Evolutionary conservation across 2,113 vertebrate genomes (phyloP).

Genomic region (Serinus canaria): DNA sequence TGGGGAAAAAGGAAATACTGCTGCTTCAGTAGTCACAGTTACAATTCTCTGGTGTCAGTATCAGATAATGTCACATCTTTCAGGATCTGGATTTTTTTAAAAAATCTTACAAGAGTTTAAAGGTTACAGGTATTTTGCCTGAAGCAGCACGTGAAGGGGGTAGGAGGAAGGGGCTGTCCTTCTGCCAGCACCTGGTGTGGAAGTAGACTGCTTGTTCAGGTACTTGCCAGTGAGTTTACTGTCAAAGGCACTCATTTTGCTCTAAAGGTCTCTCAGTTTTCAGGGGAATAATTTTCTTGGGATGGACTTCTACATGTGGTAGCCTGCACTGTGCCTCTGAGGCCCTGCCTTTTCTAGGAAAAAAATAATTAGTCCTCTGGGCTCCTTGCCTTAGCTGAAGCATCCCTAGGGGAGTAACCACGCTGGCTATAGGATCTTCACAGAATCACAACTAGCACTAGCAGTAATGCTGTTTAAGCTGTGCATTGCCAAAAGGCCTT

Average conservation of each 20-base stretch:
- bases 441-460: not conserved
- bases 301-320: not conserved
- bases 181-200: not conserved
- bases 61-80: not conserved
- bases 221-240: not conserved
- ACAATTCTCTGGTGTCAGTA: not conserved
- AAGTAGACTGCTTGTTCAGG: not conserved
- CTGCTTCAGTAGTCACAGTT: not conserved
- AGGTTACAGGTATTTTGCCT: not conserved
- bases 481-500: not conserved
- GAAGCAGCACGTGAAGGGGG: fast-evolving
- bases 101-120: not conserved
- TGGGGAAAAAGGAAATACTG: not conserved
- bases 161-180: not conserved
- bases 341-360: not conserved
- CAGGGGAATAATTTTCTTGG: not conserved
- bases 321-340: not conserved
- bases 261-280: not conserved
- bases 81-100: not conserved
- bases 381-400: not conserved
- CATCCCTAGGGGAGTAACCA: not conserved
- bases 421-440: not conserved
- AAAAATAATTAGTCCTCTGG: not conserved
- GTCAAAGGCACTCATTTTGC: not conserved
- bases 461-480: not conserved